A percentile compares a stretch with the other conserved stretches of the same genome.
Conservation (phyloP, 2,888 invertebrate species). For the Temnothorax unifasciatus region DNA sequence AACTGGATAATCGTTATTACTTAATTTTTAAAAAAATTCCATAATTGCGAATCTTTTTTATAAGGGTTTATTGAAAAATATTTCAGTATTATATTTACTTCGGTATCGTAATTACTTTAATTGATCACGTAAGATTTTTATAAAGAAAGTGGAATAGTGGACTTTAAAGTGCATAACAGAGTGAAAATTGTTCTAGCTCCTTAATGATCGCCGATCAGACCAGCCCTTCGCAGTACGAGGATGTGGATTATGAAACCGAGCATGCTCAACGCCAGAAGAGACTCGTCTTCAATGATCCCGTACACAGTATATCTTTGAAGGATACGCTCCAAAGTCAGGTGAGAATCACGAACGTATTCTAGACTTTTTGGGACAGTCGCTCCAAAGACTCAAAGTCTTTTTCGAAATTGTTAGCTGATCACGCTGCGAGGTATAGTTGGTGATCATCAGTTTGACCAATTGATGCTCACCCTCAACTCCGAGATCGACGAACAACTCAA, state of each 20-base stretch:
- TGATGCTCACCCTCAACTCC: constrained; percentile 91
- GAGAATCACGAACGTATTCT: constrained; percentile 66
- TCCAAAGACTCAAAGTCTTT: background rate
- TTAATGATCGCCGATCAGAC: constrained; percentile 85
- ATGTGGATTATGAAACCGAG: constrained; percentile 89
- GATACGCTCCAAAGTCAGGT: constrained; percentile 92
- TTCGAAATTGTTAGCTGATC: constrained; percentile 88
- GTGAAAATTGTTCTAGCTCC: constrained; percentile 80
- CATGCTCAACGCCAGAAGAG: constrained; percentile 92
- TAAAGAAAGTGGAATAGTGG: background rate
- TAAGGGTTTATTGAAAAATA: background rate
- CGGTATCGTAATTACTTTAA: background rate
- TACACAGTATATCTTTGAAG: constrained; percentile 92
- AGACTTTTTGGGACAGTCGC: background rate
- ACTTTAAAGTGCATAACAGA: background rate
- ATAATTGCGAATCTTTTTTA: background rate
- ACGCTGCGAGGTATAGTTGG: constrained; percentile 92
- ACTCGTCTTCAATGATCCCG: constrained; percentile 92
- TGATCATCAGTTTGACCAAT: constrained; percentile 91
- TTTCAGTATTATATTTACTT: background rate
- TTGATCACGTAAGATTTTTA: background rate
- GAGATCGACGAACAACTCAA: constrained; percentile 91
- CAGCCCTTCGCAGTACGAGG: constrained; percentile 86
- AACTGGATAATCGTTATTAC: too few species aligned
- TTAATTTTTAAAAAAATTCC: background rate